These are phyloP conservation scores for Drosophila punjabiensis DNA, from an alignment of 1,140 invertebrate genomes.

Conservation along the genomic window DNA sequence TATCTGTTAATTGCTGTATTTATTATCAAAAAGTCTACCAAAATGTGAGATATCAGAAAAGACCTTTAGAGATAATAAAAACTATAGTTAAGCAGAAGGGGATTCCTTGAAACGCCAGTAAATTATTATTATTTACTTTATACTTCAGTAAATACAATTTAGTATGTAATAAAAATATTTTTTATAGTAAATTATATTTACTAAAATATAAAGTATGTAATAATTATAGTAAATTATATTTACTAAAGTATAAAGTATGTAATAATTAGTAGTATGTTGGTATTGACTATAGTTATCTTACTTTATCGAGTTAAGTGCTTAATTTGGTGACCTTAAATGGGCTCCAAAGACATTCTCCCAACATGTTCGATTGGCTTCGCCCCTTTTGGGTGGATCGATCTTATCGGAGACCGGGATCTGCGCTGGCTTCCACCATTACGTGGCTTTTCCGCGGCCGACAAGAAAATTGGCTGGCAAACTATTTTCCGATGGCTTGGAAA, in stretches of 20 bases:
- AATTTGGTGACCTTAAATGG: slow-evolving; percentile 9
- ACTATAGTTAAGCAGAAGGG: background rate
- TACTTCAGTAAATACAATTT: background rate
- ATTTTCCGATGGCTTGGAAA: slow-evolving; percentile 47
- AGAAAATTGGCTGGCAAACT: slow-evolving; percentile 42
- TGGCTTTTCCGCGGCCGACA: slow-evolving; percentile 23
- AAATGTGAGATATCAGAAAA: background rate
- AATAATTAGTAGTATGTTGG: background rate
- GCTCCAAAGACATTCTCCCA: slow-evolving; percentile 4
- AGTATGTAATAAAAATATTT: background rate
- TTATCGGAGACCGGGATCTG: slow-evolving; percentile 20
- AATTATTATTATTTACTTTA: background rate
- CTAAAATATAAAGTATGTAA: background rate
- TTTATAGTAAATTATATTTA: background rate
- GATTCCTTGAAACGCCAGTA: background rate
- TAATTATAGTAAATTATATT: background rate
- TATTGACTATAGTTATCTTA: background rate
- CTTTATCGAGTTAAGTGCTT: too few relatives aligned
- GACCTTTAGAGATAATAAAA: background rate
- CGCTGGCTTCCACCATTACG: slow-evolving; percentile 15
- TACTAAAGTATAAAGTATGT: background rate
- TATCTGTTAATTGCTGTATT: background rate
- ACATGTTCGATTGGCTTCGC: background rate
- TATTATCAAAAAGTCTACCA: background rate
- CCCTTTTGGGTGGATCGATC: slow-evolving; percentile 24